These are phyloP conservation scores for Brachypteracias leptosomus DNA, from an alignment of 2,113 vertebrate species.

Conservation along the genomic window DNA sequence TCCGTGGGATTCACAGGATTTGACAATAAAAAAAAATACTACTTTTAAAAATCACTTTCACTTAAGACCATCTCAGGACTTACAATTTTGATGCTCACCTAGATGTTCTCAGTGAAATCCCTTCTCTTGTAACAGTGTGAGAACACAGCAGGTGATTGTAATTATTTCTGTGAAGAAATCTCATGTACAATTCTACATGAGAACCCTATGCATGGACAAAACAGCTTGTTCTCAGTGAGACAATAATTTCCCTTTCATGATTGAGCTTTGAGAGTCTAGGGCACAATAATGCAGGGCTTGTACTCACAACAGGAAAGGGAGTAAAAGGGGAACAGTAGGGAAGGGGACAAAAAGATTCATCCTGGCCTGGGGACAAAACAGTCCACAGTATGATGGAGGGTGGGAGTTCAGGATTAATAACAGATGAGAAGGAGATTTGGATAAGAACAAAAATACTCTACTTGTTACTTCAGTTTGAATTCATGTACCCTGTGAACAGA, in stretches of 20 bases:
- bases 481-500: neutral
- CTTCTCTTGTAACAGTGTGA: neutral
- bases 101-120: neutral
- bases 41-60: neutral
- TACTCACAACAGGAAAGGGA: neutral
- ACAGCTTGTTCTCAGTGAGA: neutral
- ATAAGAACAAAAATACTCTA: neutral
- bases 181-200: neutral
- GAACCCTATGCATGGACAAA: neutral
- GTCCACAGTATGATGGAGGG: too few species aligned
- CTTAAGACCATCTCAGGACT: neutral
- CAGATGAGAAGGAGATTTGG: neutral
- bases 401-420: neutral
- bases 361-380: neutral
- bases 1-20: neutral
- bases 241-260: neutral
- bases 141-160: fast-evolving
- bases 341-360: neutral
- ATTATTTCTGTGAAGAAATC: neutral
- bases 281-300: neutral
- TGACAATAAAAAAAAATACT: neutral
- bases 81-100: neutral
- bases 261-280: neutral
- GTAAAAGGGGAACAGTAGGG: neutral
- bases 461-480: neutral